Evolutionary conservation across 1,140 invertebrate genomes (phyloP), one percentile per base, ranked within the genome.

Genomic region (Megathymus violae): DNA sequence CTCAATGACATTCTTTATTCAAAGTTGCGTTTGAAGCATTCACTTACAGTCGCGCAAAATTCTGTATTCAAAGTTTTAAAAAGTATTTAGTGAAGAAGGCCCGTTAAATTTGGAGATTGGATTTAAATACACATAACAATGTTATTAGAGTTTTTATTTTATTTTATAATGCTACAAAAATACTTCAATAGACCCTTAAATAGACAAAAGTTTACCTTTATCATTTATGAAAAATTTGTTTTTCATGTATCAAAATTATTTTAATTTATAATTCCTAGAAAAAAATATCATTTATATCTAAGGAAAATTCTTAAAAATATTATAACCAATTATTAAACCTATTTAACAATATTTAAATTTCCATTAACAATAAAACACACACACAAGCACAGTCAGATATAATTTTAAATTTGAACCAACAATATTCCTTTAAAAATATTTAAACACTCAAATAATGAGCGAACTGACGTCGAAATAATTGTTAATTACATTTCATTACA

Each of bases 381-480:
- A n/a, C n/a, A n/a, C n/a, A n/a, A n/a, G n/a, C n/a, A n/a, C n/a
- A n/a, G n/a, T n/a, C n/a, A n/a, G n/a, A n/a, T n/a, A n/a, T n/a
- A n/a, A n/a, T n/a, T 7, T 31, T 36, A 11, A n/a, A 36, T 36
- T 11, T 11, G 7, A 36, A 36, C 34, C n/a, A n/a, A 11, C n/a
- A 36, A 11, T n/a, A n/a, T 36, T 36, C n/a, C 34, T 11, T 36
- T 36, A 1, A 25, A 10, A 17, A 40, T 3, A 11, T 40, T 51
- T 51, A 6, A 68, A 64, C 62, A 69, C 31, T 63, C 62, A 64
- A 74, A 76, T 65, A 74, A 69, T 69, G 56, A 46, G 7, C 3
- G 75, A 81, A 83, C 76, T 60, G 74, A 56, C 75, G 69, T 67
- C 74, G 72, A 76, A 76, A 74, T 71, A 64, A 65, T 58, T 44